Percentiles rank a stretch among this genome's conserved stretches.
Conservation (phyloP, 2,888 invertebrate genomes). For the Pristionchus maxplancki region DNA sequence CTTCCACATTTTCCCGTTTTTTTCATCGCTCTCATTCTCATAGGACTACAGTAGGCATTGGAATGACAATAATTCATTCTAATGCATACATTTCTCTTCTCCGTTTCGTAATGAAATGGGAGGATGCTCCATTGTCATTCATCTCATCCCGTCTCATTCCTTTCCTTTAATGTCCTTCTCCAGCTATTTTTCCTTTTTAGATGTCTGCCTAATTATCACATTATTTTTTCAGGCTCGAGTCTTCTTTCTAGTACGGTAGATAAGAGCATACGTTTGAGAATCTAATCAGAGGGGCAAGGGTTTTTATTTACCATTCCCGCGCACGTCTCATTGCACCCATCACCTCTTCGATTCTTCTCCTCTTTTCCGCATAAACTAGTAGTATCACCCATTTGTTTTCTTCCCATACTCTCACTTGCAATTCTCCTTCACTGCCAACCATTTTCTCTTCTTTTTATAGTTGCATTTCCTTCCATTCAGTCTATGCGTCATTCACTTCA, state of each 20-base stretch:
- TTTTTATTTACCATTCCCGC: conserved; percentile 12
- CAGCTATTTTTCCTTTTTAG: neutral
- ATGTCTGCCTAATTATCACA: conserved; percentile 1
- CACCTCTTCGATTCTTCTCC: conserved; percentile 33
- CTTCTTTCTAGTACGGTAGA: neutral
- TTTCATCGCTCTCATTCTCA: neutral
- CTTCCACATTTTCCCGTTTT: neutral
- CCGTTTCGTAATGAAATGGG: conserved; percentile 37
- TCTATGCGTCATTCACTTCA: neutral
- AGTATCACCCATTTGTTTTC: conserved; percentile 27
- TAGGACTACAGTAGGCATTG: conserved; percentile 15
- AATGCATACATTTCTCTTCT: conserved; percentile 30
- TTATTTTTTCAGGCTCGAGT: neutral
- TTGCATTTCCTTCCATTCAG: neutral
- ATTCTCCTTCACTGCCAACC: neutral
- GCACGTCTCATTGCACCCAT: neutral
- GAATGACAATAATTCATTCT: conserved; percentile 39
- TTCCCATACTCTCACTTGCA: conserved; percentile 27
- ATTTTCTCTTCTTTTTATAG: neutral
- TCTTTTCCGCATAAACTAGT: neutral
- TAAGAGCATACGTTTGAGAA: neutral
- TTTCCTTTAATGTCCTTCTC: neutral
- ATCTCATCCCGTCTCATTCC: conserved; percentile 12
- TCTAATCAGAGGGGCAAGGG: neutral
- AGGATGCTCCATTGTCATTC: conserved; percentile 8